Conservation (phyloP, 1,140 invertebrate genomes). For the Dermatophagoides farinae region DNA sequence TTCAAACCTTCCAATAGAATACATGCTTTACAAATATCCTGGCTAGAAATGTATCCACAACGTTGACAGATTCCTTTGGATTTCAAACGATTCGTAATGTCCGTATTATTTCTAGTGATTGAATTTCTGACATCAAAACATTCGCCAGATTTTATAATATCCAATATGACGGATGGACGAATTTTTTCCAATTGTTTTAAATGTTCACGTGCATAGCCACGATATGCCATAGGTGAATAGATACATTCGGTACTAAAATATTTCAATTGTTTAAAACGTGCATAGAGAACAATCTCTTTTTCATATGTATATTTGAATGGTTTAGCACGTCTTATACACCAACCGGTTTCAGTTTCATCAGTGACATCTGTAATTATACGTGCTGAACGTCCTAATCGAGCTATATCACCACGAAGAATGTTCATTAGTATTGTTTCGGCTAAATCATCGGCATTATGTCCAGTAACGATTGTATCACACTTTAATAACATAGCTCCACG, state of each 20-base stretch:
- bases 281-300: slow-evolving; percentile 99
- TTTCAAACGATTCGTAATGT: slow-evolving; percentile 55
- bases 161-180: slow-evolving; percentile 74
- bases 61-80: slow-evolving; percentile 49
- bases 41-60: slow-evolving; percentile 89
- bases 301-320: slow-evolving; percentile 97
- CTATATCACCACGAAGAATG: slow-evolving; percentile 83
- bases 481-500: slow-evolving; percentile 63
- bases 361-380: slow-evolving; percentile 15
- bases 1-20: slow-evolving; percentile 85
- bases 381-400: slow-evolving; percentile 43
- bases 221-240: slow-evolving; percentile 93
- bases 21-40: slow-evolving; percentile 89
- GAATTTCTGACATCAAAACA: slow-evolving; percentile 45
- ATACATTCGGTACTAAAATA: slow-evolving; percentile 99
- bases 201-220: slow-evolving; percentile 72
- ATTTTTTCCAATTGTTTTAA: slow-evolving; percentile 92
- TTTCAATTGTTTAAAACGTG: slow-evolving; percentile 85
- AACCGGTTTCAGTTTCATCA: neutral
- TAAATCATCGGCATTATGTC: slow-evolving; percentile 98
- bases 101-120: neutral
- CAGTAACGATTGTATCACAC: slow-evolving; percentile 81
- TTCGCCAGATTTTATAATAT: slow-evolving; percentile 94
- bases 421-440: slow-evolving; percentile 98
- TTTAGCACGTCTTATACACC: slow-evolving; percentile 68